A percentile compares a stretch with the other conserved stretches of the same genome.
These are phyloP conservation scores for Leptestheria dahalacensis DNA, from an alignment of 1,140 invertebrate genomes.

Conservation along the genomic window DNA sequence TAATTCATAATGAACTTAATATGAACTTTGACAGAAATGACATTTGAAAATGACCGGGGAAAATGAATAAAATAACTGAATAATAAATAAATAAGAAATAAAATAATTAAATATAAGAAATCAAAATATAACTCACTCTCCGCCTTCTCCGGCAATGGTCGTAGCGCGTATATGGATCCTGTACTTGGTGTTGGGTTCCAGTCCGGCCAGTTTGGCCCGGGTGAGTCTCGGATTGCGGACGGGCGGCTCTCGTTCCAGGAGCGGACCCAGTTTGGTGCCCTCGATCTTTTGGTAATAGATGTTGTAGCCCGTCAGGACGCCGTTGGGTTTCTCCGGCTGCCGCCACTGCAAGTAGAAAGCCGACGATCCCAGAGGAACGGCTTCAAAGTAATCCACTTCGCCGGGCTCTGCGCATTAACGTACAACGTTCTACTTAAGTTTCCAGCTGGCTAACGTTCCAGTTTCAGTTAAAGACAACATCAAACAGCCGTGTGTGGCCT, in stretches of 20 bases:
- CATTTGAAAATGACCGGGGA: too few relatives aligned
- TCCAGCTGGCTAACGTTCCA: neutral
- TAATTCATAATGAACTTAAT: too few relatives aligned
- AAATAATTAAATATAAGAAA: too few relatives aligned
- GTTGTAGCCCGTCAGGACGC: slow-evolving; percentile 78
- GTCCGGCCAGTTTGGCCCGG: slow-evolving; percentile 65
- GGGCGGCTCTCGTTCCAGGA: slow-evolving; percentile 53
- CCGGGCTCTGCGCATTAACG: slow-evolving; percentile 48
- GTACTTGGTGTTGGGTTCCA: slow-evolving; percentile 76
- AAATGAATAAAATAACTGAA: too few relatives aligned
- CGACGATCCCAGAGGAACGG: slow-evolving; percentile 69
- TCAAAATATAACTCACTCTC: slow-evolving; percentile 39
- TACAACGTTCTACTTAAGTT: neutral
- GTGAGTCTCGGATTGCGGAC: slow-evolving; percentile 57
- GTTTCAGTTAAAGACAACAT: too few relatives aligned
- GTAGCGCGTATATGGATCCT: slow-evolving; percentile 56
- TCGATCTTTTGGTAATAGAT: slow-evolving; percentile 75
- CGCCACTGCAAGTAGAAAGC: slow-evolving; percentile 81
- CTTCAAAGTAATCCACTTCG: slow-evolving; percentile 66
- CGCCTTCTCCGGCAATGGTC: slow-evolving; percentile 68
- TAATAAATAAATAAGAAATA: too few relatives aligned
- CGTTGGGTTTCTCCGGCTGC: slow-evolving; percentile 82
- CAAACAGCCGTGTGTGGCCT: too few relatives aligned
- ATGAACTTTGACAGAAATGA: too few relatives aligned
- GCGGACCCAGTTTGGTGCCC: slow-evolving; percentile 44